Base-by-base conservation (phyloP, 2,888 invertebrate species). In the Candidula unifasciata region DNA sequence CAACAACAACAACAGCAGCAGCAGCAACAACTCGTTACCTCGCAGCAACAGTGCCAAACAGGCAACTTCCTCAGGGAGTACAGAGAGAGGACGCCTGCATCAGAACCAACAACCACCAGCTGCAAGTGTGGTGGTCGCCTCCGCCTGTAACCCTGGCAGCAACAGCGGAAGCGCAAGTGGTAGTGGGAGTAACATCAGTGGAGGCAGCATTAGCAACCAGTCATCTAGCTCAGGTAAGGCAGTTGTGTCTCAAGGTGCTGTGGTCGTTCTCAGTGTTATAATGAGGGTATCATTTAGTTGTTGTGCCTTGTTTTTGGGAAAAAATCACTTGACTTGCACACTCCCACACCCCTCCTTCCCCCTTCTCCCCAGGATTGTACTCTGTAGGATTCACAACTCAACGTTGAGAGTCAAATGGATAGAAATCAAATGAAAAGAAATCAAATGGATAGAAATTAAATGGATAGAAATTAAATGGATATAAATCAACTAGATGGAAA, bases 181-280 rank as follows among this genome's bases (percentile, higher is more conserved):
- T 44, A 73, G 57, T 60, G 76, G 82, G 33, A 60, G 37, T 64
- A 69, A 64, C 30, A 74, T n/a, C 21, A 66, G 3, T 3, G 64
- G 35, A n/a, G 30, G 52, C 44, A 82, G 74, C 89, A 81, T n/a
- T 27, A 81, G n/a, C 57, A 60, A 10, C 16, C 66, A 68, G 21
- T 52, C 68, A 54, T 71, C 57, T 35, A 35, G 57, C n/a, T 33
- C 80, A 80, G 80, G 80, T 80, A 71, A 24, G 80, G n/a, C n/a
- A 64, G 6, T 35, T 82, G 33, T 88, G 86, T 68, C 82, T 79
- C n/a, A n/a, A n/a, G 85, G 89, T 87, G 87, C 88, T 60, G 68
- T 68, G 5, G 68, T 33, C 44, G 73, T 24, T 44, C n/a, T 73
- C 44, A 44, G n/a, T n/a, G n/a, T n/a, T n/a, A n/a, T n/a, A n/a